Base-by-base conservation (phyloP, 2,888 invertebrate species). In the Stenodema calcarata region DNA sequence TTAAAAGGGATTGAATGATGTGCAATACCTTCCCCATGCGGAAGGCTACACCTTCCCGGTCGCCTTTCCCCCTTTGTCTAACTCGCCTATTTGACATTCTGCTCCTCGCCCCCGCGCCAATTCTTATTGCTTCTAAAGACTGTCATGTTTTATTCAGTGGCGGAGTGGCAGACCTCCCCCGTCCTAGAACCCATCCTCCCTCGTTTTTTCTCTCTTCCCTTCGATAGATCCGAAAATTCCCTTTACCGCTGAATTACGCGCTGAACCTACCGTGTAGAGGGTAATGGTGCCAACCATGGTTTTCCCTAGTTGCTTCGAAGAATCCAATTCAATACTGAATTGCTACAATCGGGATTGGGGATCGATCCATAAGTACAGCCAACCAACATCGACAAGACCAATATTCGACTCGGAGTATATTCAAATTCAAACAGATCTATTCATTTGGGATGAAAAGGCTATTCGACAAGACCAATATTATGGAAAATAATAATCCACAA, bases 91-190 rank as follows among this genome's bases (percentile, higher is more conserved):
- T 88, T 88, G 87, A 88, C 88, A 88, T 88, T 88, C 88, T 87
- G 35, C 76, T 11, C 73, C 41, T 18, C 23, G 27, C 82, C 73
- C 87, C 73, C 82, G 82, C 82, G 75, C 86, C 88, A 86, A 88
- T 88, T 88, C 88, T 88, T 88, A 88, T 88, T 88, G 88, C 88
- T 88, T 88, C 88, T 88, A 88, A 88, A 88, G 88, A 87, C 88
- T 87, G 88, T 87, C 88, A 88, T 88, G 88, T 88, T 87, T 88
- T 88, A 88, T 88, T 88, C 88, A 88, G 87, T 62, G 73, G 76
- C 44, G 80, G 86, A 76, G 86, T 54, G 41, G 78, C 50, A 83
- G 76, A 76, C 44, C 85, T 54, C 75, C 18, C 70, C 35, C 87
- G 81, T 76, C 80, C 81, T 79, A 42, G 42, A 42, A 27, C 41